phyloP scores from a whole-genome alignment of 2,797 vertebrate species.

The Pteronotus mesoamericanus region DNA sequence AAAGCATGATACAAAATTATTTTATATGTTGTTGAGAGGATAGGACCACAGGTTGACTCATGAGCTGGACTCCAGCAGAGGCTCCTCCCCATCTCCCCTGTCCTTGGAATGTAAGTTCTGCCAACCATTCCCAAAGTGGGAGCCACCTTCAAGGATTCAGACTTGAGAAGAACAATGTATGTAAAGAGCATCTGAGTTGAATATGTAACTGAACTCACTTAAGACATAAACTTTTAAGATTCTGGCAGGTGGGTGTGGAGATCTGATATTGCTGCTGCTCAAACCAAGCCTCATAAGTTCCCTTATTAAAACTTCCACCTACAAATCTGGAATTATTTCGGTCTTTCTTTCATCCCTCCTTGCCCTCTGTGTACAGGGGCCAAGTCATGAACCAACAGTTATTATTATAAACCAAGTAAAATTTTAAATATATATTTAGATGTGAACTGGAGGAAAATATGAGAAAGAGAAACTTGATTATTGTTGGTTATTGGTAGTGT shows the following conservation, averaged over 20 bases:
- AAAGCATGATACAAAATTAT: background rate
- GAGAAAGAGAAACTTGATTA: background rate
- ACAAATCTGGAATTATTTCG: background rate
- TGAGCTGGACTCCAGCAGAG: background rate
- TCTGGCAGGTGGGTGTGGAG: background rate
- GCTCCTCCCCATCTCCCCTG: accelerated
- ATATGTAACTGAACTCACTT: background rate
- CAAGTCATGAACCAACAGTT: background rate
- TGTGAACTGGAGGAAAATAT: background rate
- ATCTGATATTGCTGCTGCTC: background rate
- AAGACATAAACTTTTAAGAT: background rate
- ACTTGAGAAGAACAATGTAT: background rate
- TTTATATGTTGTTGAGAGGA: background rate
- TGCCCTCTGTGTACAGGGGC: background rate
- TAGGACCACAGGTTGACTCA: background rate
- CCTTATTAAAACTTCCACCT: background rate
- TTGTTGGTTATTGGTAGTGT: background rate
- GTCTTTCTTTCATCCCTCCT: background rate
- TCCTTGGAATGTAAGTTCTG: background rate
- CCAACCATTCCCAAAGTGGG: background rate
- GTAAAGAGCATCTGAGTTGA: background rate
- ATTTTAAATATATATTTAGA: background rate
- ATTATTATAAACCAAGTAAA: background rate
- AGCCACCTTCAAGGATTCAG: background rate
- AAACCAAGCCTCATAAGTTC: background rate